Evolutionary conservation across 1,140 invertebrate genomes (phyloP).

Genomic region (Aphelenchoides fujianensis): DNA sequence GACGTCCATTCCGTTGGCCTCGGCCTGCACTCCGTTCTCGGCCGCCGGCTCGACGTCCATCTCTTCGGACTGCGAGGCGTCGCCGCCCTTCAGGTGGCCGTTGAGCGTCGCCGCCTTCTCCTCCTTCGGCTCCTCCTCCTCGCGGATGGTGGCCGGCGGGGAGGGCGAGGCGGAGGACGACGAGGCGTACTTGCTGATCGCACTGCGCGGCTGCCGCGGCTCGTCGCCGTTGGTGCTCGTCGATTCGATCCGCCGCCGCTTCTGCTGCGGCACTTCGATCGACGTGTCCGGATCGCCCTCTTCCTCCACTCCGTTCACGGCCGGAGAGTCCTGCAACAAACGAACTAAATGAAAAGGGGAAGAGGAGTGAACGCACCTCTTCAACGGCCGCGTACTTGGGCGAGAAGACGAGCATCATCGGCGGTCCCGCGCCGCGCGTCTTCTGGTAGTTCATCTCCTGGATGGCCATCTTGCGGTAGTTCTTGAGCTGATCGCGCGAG

Average conservation of each 20-base stretch:
- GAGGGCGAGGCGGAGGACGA: background rate
- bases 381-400: background rate
- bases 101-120: conserved; percentile 10
- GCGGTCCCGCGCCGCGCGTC: too few species aligned
- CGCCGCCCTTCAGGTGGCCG: background rate
- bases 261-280: background rate
- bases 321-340: too few species aligned
- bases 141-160: background rate
- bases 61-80: background rate
- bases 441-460: conserved; percentile 21
- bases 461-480: background rate
- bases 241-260: background rate
- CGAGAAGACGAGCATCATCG: conserved; percentile 1
- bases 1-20: background rate
- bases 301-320: background rate
- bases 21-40: background rate
- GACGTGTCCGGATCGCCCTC: background rate
- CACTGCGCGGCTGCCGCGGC: background rate
- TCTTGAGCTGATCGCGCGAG: background rate
- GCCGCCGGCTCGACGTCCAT: background rate
- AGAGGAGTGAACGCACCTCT: conserved; percentile 11
- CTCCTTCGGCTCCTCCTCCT: conserved; percentile 10
- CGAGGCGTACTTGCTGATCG: background rate
- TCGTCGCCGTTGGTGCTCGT: background rate
- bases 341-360: too few species aligned